Evolutionary conservation across 2,797 vertebrate species (phyloP), one percentile per base, ranked within the genome.

Genomic region (Tangara arthus): DNA sequence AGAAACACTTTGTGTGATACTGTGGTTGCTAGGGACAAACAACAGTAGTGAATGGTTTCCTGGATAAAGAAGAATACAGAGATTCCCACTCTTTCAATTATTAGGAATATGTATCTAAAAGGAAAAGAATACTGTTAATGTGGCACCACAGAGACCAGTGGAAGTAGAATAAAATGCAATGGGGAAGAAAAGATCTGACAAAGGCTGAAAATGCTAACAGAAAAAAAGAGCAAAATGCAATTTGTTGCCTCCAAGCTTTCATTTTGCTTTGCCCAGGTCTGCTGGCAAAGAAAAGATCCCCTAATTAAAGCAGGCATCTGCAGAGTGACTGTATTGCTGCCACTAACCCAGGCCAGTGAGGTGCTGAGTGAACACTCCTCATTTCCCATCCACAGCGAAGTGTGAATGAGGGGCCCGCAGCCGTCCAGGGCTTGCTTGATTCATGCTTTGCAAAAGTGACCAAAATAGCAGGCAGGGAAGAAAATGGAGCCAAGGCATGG

Each of bases 241-340:
- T 39, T 89, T 1, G 22, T 30, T 52, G 47, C 24, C 39, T 82
- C 24, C 17, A 47, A 66, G 39, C 11, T 84, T 89, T 76, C n/a
- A 82, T 66, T 65, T 82, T 87, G 17, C 30, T n/a, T 84, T 89
- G 28, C 26, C 47, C 18, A 47, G 39, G 44, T 84, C 66, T 92
- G 47, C 59, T 92, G 70, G 68, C 47, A 56, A 82, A 94, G 55
- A 47, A 42, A 89, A 80, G 57, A 61, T 21, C 46, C 90, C 49
- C 70, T 84, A 90, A 92, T 94, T 96, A 96, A 90, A 87, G 81
- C 63, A 89, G 81, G 34, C 23, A 61, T 68, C 83, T 76, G 73
- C 55, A 76, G 47, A 2, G 13, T 50, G 53, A 82, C 63, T 6
- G 1, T 61, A 42, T 3, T 79, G 56, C 87, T 93, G 89, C 66